phyloP scores from a whole-genome alignment of 2,113 vertebrate genomes.

The human region GRCh38 chr1:172416001-172416500 shows the following conservation, averaged over 20 bases:
- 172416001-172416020: too few species aligned
- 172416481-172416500: neutral
- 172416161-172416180: neutral
- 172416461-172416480: neutral
- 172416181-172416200: neutral
- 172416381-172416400: too few species aligned
- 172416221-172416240: neutral
- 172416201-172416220: neutral
- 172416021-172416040: neutral
- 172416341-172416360: neutral
- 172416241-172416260: neutral
- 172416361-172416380: neutral
- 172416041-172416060: neutral
- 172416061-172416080: conserved; percentile 11
- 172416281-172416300: neutral
- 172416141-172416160: neutral
- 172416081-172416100: neutral
- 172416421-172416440: neutral
- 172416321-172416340: neutral
- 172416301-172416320: neutral
- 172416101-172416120: neutral
- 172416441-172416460: neutral
- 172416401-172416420: neutral
- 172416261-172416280: neutral
- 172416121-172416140: neutral